Base-by-base conservation (phyloP, 1,140 invertebrate genomes). In the Drosophila erecta region DNA sequence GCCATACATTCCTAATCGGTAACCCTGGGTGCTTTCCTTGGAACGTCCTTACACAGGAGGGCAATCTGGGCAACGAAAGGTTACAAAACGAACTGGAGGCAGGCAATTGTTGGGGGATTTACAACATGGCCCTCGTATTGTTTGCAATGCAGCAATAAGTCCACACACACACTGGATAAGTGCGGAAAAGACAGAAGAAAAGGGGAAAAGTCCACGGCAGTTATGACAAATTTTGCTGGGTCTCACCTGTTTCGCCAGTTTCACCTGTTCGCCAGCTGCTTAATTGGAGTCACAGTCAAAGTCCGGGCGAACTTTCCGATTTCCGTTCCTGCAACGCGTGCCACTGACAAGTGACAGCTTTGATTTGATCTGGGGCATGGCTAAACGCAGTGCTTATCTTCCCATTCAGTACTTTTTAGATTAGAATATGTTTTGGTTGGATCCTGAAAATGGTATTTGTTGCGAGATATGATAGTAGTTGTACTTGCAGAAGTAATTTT, bases 61-160 rank as follows among this genome's bases (percentile, higher is more conserved):
- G 47, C 79, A 74, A 49, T 43, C 27, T 24, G 58, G 35, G 40
- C 20, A 53, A 27, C 20, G 41, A 51, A 44, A 49, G 22, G 37
- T 41, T 38, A 33, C 38, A 38, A 55, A 60, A 40, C 64, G 64
- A 74, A 70, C 55, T 53, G 37, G 11, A 54, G 51, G 51, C 53
- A 58, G 58, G 54, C 79, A 78, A 83, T 75, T 78, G 79, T 83
- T 78, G 41, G 33, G 70, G 69, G 79, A 78, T 54, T 81, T 77
- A 55, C 51, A 20, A 40, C 54, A 15, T 66, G 50, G 44, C 51
- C 22, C 35, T 33, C 24, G 11, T 8, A 77, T 71, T 57, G 56
- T 77, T 37, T 30, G 47, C 37, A 59, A 41, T 53, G 46, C 24
- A 37, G 33, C 62, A 56, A 65, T 53, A 41, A 74, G 53, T 55